Percentiles rank a stretch among this genome's conserved stretches.
phyloP scores from a whole-genome alignment of 2,113 vertebrate genomes.

The Anolis sagrei region DNA sequence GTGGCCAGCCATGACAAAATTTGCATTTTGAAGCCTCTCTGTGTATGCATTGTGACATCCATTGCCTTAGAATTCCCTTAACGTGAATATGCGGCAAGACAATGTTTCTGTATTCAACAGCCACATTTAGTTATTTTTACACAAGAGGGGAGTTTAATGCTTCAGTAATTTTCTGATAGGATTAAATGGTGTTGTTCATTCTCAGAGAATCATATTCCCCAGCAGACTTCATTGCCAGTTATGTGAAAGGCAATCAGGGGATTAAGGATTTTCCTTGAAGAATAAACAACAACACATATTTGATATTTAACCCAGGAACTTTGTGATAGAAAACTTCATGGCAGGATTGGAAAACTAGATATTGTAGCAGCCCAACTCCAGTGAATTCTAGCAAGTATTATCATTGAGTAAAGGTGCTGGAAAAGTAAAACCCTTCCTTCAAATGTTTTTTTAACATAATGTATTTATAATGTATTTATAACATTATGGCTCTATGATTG shows the following conservation, averaged over 20 bases:
- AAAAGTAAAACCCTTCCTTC: too few species aligned
- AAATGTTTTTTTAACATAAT: too few species aligned
- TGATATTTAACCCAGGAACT: not conserved
- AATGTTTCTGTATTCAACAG: not conserved
- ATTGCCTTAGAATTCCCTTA: not conserved
- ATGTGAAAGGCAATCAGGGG: not conserved
- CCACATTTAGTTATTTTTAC: not conserved
- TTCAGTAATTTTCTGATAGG: not conserved
- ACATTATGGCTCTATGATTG: not conserved
- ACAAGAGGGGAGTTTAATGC: not conserved
- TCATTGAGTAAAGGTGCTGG: too few species aligned
- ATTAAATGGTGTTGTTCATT: slow-evolving; percentile 1
- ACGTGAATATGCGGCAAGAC: not conserved
- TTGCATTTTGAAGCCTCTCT: not conserved
- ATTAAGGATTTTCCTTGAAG: not conserved
- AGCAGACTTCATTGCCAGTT: not conserved
- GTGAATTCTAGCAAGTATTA: too few species aligned
- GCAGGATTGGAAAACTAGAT: too few species aligned
- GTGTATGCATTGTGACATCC: not conserved
- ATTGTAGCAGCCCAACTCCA: too few species aligned
- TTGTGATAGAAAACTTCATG: not conserved
- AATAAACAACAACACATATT: not conserved
- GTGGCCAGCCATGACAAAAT: not conserved
- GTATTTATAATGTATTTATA: too few species aligned
- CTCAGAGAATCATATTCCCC: not conserved